Base-by-base conservation (phyloP, 2,797 vertebrate species). In the Cuniculus paca region DNA sequence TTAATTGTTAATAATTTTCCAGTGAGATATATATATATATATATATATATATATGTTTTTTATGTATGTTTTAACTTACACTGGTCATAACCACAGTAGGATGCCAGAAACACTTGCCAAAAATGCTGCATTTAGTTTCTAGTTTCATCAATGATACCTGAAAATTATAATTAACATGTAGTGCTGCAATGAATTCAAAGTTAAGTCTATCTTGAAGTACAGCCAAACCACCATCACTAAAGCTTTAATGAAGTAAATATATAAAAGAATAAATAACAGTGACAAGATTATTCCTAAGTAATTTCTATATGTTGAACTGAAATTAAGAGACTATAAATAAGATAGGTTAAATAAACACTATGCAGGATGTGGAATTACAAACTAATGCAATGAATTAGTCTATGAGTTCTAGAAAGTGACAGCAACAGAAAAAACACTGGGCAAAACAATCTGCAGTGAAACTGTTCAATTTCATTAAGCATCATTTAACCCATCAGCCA, bases 191-290 rank as follows among this genome's bases (percentile, higher is more conserved):
- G 56, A 94, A 91, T 91, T 89, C 60, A 78, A 92, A 65, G 54
- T 90, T 88, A 97, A 95, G 81, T 39, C 22, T 81, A 56, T 56
- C 42, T 89, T 94, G 68, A 94, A 87, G 52, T 88, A 90, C 2
- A 97, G 88, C 39, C 65, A 96, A 90, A 19, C 3, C 56, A 91
- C 90, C 77, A 93, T 54, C 58, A 56, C 9, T 84, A 75, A 94
- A 90, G n/a, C 42, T 91, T 82, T 92, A 95, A 63, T 65, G 16
- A 7, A 34, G 50, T 61, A 58, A 90, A 63, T 36, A 4, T 58
- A 93, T 84, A 82, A 91, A 94, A 85, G 48, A 88, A 95, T 95
- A 94, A 90, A 89, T 94, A 89, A 83, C 14, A 87, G 39, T 85
- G 72, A 89, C 65, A 96, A 96, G 72, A 81, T 86, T 24, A 94